Evolutionary conservation across 2,888 invertebrate genomes (phyloP), one percentile per base, ranked within the genome.

Genomic region (Toxonevra muliebris): DNA sequence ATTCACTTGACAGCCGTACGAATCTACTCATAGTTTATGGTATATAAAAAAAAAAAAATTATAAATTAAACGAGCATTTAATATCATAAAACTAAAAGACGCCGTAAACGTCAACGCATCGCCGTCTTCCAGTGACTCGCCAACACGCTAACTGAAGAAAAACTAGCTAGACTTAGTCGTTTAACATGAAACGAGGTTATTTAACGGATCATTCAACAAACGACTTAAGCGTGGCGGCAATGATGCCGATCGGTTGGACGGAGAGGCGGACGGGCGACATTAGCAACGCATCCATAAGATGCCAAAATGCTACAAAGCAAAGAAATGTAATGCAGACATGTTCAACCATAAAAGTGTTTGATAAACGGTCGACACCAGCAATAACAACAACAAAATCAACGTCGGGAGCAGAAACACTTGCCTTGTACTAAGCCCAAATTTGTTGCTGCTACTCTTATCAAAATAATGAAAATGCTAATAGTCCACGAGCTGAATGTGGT

Each of bases 191-290:
- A 73, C 68, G 75, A 73, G 76, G 76, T 75, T 75, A 75, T 66
- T 75, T 75, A 76, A 76, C 76, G 76, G 76, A 70, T 74, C 72
- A 74, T 73, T 71, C 67, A 65, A 60, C 70, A 65, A 58, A 69
- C 61, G n/a, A 53, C 41, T 62, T 53, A 45, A 65, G 65, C 50
- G 50, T 41, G 62, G 66, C 30, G 57, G 48, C 17, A 17, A 45
- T 9, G 19, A 13, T 19, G 43, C 1, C 53, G 12, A 40, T 20
- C 30, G 20, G 11, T 20, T 12, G 9, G 20, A 30, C 20, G 30
- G 7, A 30, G 30, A 30, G 42, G 45, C 43, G 40, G 58, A 15
- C 42, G 59, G 65, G 20, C 65, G 59, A 65, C 58, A 58, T 52
- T 58, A 65, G 17, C 30, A 12, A 12, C 19, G 13, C 40, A 61